These are phyloP conservation scores for Molossus molossus DNA, from an alignment of 2,797 vertebrate genomes.

Conservation along the genomic window DNA sequence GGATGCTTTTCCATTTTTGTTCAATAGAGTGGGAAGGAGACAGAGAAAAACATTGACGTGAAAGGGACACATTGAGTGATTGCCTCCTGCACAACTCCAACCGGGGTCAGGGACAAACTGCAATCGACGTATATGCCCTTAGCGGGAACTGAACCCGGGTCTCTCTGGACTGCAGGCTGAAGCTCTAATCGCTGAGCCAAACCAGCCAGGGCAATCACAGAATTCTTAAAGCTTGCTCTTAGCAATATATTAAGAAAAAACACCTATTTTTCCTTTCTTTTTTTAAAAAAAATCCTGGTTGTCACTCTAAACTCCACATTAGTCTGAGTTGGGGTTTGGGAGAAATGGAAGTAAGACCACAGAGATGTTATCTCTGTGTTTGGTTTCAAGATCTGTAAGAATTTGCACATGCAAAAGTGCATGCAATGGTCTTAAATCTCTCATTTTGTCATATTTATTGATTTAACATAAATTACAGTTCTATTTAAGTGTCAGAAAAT, in stretches of 20 bases:
- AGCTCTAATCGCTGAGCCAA: no score
- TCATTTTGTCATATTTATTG: not conserved
- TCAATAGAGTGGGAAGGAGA: no score
- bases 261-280: not conserved
- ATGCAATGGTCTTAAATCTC: not conserved
- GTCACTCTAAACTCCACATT: slow-evolving; percentile 2
- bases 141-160: no score
- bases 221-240: not conserved
- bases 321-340: not conserved
- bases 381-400: slow-evolving; percentile 33
- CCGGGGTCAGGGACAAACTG: no score
- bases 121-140: no score
- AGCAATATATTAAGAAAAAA: slow-evolving; percentile 32
- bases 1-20: no score
- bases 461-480: slow-evolving; percentile 61
- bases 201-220: not conserved
- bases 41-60: no score
- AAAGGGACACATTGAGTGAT: no score
- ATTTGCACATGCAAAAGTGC: not conserved
- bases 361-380: not conserved
- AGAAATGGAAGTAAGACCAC: not conserved
- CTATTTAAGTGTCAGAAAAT: slow-evolving; percentile 36
- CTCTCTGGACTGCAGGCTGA: no score
- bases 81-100: no score
- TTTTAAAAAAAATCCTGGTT: not conserved